Evolutionary conservation across 2,113 vertebrate genomes (phyloP).

Genomic region (Brachirus orientalis): DNA sequence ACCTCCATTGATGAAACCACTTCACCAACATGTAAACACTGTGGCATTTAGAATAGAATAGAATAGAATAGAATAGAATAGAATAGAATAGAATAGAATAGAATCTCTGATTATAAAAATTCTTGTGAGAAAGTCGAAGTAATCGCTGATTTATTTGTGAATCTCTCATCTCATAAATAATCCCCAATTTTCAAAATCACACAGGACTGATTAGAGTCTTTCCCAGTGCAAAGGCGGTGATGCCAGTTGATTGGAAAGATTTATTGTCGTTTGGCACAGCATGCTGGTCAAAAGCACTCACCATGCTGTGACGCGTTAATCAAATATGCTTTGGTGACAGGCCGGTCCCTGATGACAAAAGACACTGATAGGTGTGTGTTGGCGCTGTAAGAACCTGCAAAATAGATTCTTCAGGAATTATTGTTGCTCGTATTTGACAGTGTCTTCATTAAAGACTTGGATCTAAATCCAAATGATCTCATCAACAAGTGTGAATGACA

Average conservation of each 20-base stretch:
- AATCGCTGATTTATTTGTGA: constrained; percentile 6
- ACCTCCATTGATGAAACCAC: too few species aligned
- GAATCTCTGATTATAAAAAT: constrained; percentile 11
- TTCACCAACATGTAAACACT: too few species aligned
- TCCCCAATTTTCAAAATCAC: constrained; percentile 32
- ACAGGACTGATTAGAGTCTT: constrained; percentile 48
- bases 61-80: too few species aligned
- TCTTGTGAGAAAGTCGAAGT: not conserved
- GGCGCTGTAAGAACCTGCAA: constrained; percentile 19
- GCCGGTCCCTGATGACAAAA: constrained; percentile 22
- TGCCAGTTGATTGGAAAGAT: constrained; percentile 54
- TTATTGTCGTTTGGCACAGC: constrained; percentile 44
- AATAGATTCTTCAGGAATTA: constrained; percentile 2
- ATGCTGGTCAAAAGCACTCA: constrained; percentile 45
- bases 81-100: too few species aligned
- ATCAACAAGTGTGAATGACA: constrained; percentile 31
- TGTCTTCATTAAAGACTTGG: constrained; percentile 41
- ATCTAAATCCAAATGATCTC: constrained; percentile 33
- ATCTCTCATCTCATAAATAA: constrained; percentile 19
- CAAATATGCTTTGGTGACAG: constrained; percentile 26
- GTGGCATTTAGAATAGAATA: too few species aligned
- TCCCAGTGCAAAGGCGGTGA: not conserved
- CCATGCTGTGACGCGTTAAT: constrained; percentile 50
- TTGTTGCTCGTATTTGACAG: too few species aligned
- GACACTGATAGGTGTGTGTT: constrained; percentile 41